Evolutionary conservation across 2,888 invertebrate species (phyloP), one percentile per base, ranked within the genome.

Genomic region (Mechanitis messenoides): DNA sequence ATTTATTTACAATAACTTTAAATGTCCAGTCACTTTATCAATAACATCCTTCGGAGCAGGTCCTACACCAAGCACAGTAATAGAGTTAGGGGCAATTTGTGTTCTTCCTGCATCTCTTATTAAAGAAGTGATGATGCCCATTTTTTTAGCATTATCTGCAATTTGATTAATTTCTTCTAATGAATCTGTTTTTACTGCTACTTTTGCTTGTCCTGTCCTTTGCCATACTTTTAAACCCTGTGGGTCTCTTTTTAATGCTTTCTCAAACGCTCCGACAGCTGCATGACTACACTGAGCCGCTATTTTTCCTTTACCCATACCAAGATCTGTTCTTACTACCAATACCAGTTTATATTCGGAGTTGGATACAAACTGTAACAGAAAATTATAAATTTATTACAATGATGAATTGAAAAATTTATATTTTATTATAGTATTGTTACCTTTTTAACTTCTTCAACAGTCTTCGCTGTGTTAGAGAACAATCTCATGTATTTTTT

Each of bases 201-300:
- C 95, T 90, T 98, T 98, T 0, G 96, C 94, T 79, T 97, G 96
- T 0, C 98, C 96, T 66, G 91, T 90, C 58, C 88, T 82, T 74
- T 93, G 93, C 93, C 93, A 93, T 7, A 75, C 71, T 53, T 83
- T 81, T 6, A 93, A 75, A 2, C 93, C 83, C 57, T 92, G 91
- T 0, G 94, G 93, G 69, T 93, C 92, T 61, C 87, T 91, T 59
- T 83, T 86, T 54, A 90, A 83, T 0, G 94, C 93, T 72, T 93
- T 93, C 68, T 95, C 95, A 74, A 95, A 97, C 1, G 95, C 96
- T 12, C 94, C 94, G 0, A 98, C 95, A 0, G 97, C 95, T n/a
- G 96, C 98, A 80, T 98, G 98, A n/a, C 95, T 93, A 84, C 97
- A 97, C 82, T 98, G 98, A 0, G 98, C 96, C 3, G 96, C 98